phyloP scores from a whole-genome alignment of 2,888 invertebrate genomes.

The Psococerastis gibbosa region DNA sequence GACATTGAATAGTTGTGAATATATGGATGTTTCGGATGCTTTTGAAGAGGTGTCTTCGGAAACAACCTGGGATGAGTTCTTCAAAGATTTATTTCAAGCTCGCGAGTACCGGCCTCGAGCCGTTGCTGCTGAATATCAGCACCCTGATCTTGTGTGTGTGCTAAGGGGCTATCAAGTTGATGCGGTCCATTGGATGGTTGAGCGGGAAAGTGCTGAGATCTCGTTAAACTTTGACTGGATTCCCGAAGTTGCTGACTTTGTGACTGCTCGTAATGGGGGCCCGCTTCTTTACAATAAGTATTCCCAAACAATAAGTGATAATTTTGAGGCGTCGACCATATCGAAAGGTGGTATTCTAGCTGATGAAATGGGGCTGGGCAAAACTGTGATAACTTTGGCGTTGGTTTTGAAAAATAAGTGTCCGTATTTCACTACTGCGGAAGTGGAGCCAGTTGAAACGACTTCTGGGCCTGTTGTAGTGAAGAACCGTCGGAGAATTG shows the following conservation, averaged over 20 bases:
- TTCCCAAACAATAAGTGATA: conserved; percentile 16
- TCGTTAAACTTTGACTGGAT: not conserved
- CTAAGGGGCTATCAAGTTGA: conserved; percentile 43
- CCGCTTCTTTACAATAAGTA: conserved; percentile 23
- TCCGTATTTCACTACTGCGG: too few relatives aligned
- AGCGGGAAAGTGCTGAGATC: conserved; percentile 29
- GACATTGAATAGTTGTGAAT: not conserved
- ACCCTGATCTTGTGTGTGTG: conserved; percentile 29
- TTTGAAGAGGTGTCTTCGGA: too few relatives aligned
- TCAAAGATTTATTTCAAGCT: conserved; percentile 13
- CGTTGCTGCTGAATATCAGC: conserved; percentile 21
- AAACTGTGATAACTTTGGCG: conserved; percentile 56
- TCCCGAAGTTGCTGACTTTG: conserved; percentile 16
- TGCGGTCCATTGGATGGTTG: conserved; percentile 50
- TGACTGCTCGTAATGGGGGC: conserved; percentile 21
- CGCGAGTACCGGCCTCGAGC: conserved; percentile 11
- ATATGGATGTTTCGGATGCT: not conserved
- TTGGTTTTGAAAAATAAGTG: conserved; percentile 1
- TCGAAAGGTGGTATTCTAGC: conserved; percentile 49
- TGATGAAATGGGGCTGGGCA: conserved; percentile 68
- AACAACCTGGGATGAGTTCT: not conserved
- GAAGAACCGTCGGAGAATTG: not conserved
- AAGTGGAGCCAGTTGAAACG: not conserved
- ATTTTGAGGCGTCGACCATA: conserved; percentile 3
- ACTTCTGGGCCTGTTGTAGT: not conserved